A percentile compares a stretch with the other conserved stretches of the same genome.
Evolutionary conservation across 2,113 vertebrate species (phyloP).

Genomic region (Chitala chitala): DNA sequence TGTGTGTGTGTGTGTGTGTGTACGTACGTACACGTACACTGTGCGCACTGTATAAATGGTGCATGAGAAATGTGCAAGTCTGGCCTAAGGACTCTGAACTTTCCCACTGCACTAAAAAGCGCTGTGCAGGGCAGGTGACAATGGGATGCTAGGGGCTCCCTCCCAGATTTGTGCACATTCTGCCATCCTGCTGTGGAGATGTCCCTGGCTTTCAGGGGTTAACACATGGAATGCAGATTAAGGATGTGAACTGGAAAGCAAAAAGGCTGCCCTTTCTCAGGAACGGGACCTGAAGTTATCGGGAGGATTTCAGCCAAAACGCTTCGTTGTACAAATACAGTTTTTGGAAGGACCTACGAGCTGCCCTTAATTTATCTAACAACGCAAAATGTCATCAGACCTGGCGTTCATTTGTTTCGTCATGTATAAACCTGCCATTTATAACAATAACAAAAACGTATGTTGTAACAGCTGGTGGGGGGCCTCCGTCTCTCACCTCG

Average conservation of each 20-base stretch:
- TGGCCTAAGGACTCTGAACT: no score
- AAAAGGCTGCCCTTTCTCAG: neutral
- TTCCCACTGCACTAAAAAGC: no score
- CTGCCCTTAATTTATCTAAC: no score
- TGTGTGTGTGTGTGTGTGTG: neutral
- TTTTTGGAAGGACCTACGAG: no score
- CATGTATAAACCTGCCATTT: no score
- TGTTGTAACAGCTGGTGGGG: constrained; percentile 5
- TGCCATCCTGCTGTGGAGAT: no score
- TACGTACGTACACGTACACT: neutral
- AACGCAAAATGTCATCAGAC: no score
- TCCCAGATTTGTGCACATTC: neutral
- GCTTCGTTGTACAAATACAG: neutral
- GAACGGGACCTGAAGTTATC: neutral
- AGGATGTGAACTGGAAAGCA: neutral
- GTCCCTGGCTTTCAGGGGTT: neutral
- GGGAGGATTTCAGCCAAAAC: neutral
- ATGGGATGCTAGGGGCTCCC: no score
- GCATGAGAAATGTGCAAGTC: neutral
- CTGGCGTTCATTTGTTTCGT: no score
- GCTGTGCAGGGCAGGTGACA: no score
- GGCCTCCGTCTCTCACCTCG: neutral
- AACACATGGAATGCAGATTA: neutral
- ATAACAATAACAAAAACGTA: neutral
- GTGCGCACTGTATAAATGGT: neutral